Percentiles rank a stretch among this genome's conserved stretches.
phyloP scores from a whole-genome alignment of 2,888 invertebrate species.

The Pyrocoelia pectoralis region DNA sequence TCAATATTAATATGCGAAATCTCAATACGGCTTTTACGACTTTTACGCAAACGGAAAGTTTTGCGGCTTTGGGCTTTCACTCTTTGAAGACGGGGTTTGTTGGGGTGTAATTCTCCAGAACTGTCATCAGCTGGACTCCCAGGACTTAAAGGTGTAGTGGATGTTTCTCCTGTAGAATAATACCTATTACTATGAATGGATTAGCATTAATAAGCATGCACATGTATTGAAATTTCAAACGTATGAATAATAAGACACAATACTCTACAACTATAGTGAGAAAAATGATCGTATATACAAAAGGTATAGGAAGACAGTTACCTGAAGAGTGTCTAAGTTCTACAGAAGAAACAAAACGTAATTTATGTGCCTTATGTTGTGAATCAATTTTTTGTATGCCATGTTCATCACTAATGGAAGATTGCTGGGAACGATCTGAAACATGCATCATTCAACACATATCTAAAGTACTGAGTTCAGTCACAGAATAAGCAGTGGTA shows the following conservation, averaged over 20 bases:
- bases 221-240: no score
- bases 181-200: no score
- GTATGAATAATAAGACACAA: not conserved
- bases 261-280: not conserved
- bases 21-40: conserved; percentile 75
- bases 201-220: no score
- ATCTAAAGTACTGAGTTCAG: not conserved
- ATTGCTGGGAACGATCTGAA: conserved; percentile 68
- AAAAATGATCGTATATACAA: conserved; percentile 14
- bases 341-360: conserved; percentile 83
- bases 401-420: conserved; percentile 66
- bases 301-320: conserved; percentile 54
- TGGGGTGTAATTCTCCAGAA: conserved; percentile 67
- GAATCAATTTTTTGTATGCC: conserved; percentile 58
- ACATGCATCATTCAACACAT: conserved; percentile 56
- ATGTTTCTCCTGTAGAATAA: conserved; percentile 72
- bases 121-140: conserved; percentile 74
- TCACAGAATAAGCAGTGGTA: not conserved
- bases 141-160: conserved; percentile 78
- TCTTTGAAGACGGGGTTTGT: conserved; percentile 81
- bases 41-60: conserved; percentile 87
- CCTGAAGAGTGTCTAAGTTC: conserved; percentile 82
- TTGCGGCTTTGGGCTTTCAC: conserved; percentile 94
- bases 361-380: conserved; percentile 71
- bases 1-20: conserved; percentile 48